Evolutionary conservation across 1,140 invertebrate species (phyloP).

Genomic region (Scaptomyza pallida): DNA sequence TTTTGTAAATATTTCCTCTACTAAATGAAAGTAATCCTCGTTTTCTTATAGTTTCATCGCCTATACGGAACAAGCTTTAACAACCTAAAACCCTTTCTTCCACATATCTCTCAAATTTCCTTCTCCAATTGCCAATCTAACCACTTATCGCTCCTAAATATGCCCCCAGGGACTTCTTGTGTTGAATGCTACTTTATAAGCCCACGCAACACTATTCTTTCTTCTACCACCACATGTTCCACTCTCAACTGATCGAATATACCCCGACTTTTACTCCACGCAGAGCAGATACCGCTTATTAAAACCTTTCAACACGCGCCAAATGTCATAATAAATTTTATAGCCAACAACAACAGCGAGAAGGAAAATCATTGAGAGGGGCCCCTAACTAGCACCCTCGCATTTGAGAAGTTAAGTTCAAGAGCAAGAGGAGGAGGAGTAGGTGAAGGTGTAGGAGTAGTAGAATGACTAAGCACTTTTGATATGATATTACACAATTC

Average conservation of each 20-base stretch:
- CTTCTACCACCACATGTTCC: slow-evolving; percentile 61
- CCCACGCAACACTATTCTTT: slow-evolving; percentile 2
- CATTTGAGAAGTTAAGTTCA: slow-evolving; percentile 26
- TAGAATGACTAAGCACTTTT: slow-evolving; percentile 77
- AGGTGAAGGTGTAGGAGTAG: neutral
- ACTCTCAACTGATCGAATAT: slow-evolving; percentile 13
- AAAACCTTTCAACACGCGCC: slow-evolving; percentile 80
- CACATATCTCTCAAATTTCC: too few relatives aligned
- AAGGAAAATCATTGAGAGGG: slow-evolving; percentile 45
- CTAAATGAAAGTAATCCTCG: too few relatives aligned
- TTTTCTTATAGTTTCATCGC: too few relatives aligned
- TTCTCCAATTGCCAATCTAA: too few relatives aligned
- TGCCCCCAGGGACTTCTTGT: neutral
- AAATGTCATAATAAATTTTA: slow-evolving; percentile 79
- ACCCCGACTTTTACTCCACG: neutral
- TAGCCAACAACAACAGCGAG: slow-evolving; percentile 34
- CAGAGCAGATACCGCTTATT: slow-evolving; percentile 34
- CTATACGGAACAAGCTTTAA: too few relatives aligned
- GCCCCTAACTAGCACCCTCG: slow-evolving; percentile 55
- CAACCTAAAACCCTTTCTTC: too few relatives aligned
- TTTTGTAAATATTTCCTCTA: too few relatives aligned
- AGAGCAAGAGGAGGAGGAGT: neutral
- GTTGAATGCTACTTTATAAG: neutral
- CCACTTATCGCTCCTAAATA: neutral
- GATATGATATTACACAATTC: slow-evolving; percentile 59